These are phyloP conservation scores for Pontoporia blainvillei DNA, from an alignment of 2,113 vertebrate genomes.

Conservation along the genomic window DNA sequence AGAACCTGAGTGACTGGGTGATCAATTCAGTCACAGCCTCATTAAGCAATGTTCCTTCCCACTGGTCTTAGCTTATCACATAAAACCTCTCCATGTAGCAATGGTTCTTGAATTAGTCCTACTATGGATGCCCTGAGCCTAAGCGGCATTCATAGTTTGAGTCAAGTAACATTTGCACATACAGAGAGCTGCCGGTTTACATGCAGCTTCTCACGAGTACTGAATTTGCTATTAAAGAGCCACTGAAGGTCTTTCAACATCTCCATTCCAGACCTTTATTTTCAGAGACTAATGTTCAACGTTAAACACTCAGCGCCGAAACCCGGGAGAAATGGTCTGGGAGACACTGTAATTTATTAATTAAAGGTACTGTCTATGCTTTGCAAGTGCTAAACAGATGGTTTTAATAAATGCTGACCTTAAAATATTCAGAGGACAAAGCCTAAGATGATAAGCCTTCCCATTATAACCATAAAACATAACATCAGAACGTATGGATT, in stretches of 20 bases:
- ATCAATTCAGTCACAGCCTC: background rate
- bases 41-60: background rate
- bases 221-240: background rate
- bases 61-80: background rate
- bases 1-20: background rate
- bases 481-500: background rate
- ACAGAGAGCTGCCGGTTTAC: background rate
- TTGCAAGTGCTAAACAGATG: conserved; percentile 30
- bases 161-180: background rate
- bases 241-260: background rate
- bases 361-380: conserved; percentile 34
- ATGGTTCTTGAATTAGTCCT: background rate
- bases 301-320: background rate
- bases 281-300: conserved; percentile 29
- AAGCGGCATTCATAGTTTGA: background rate
- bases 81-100: background rate
- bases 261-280: conserved; percentile 35
- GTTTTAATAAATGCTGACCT: conserved; percentile 37
- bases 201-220: background rate
- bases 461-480: background rate
- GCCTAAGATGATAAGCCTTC: background rate
- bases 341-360: background rate
- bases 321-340: background rate
- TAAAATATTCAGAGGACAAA: background rate
- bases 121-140: background rate